Conservation (phyloP, 2,888 invertebrate genomes). For the Drosophila atroscutellata region DNA sequence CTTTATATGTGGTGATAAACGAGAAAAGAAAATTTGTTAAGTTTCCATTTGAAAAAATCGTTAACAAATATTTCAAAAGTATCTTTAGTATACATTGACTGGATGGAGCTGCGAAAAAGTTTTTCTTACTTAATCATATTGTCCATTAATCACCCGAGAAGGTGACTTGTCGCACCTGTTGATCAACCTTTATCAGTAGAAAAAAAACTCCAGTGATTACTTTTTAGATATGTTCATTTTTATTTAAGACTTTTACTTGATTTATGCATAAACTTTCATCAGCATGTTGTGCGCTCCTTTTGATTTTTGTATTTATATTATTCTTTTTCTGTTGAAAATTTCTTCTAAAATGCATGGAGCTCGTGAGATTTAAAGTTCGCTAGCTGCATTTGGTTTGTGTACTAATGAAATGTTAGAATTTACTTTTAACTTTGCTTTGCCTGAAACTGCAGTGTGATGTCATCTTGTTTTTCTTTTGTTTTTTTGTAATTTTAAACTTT, state of each 20-base stretch:
- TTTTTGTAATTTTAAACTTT: constrained; percentile 60
- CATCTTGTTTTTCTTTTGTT: constrained; percentile 34
- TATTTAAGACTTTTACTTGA: constrained; percentile 77
- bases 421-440: constrained; percentile 48
- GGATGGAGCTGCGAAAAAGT: neutral
- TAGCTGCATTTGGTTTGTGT: constrained; percentile 46
- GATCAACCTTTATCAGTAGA: neutral
- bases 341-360: constrained; percentile 67
- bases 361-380: constrained; percentile 54
- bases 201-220: constrained; percentile 31
- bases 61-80: neutral
- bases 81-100: neutral
- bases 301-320: constrained; percentile 23
- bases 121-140: neutral
- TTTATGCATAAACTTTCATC: constrained; percentile 69
- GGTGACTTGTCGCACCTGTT: constrained; percentile 9
- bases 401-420: constrained; percentile 55
- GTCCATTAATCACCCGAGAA: constrained; percentile 2
- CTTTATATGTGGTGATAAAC: neutral
- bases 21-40: neutral
- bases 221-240: constrained; percentile 81
- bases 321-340: constrained; percentile 53
- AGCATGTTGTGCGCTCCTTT: constrained; percentile 40
- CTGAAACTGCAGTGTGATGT: constrained; percentile 54
- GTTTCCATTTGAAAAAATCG: neutral